Evolutionary conservation across 2,113 vertebrate genomes (phyloP).

Genomic region (Mandrillus leucophaeus): DNA sequence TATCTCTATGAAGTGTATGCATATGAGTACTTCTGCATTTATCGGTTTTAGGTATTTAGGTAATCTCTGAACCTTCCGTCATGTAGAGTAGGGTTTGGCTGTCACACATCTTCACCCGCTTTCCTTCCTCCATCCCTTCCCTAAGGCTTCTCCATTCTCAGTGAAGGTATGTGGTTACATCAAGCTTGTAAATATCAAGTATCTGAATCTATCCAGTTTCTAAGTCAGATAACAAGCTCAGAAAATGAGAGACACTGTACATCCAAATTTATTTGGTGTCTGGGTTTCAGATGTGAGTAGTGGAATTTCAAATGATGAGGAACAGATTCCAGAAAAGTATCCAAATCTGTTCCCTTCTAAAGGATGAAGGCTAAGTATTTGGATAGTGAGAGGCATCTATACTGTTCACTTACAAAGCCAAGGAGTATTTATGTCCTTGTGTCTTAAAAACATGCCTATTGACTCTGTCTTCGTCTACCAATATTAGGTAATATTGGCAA

Average conservation of each 20-base stretch:
- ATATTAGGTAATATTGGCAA: background rate
- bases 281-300: background rate
- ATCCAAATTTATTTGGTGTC: background rate
- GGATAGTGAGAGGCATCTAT: background rate
- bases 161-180: background rate
- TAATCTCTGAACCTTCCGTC: background rate
- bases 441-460: background rate
- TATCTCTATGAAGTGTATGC: background rate
- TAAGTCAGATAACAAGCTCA: background rate
- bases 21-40: background rate
- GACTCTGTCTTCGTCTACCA: background rate
- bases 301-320: background rate
- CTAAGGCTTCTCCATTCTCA: too few species aligned
- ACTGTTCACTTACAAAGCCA: background rate
- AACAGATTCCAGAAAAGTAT: background rate
- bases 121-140: background rate
- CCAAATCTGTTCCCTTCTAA: background rate
- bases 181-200: background rate
- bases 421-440: background rate
- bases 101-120: fast-evolving
- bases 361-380: background rate
- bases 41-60: background rate
- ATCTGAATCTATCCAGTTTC: background rate
- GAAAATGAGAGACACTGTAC: background rate
- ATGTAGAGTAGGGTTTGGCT: background rate